phyloP scores from a whole-genome alignment of 23 tunicate species.

The Halocynthia roretzi region DNA sequence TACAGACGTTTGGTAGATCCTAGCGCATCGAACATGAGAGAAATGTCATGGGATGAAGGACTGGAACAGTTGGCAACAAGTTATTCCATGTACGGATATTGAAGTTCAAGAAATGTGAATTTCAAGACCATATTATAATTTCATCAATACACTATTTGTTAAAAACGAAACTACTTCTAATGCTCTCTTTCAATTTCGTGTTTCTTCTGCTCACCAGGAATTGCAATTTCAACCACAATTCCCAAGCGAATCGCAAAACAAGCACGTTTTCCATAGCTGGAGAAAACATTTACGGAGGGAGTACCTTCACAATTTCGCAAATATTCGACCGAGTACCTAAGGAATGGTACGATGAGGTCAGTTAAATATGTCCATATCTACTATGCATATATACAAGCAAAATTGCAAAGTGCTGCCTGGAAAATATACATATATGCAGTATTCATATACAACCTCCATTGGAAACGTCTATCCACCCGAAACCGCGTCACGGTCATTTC shows the following conservation, averaged over 20 bases:
- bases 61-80: conserved; percentile 11
- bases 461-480: too few species aligned
- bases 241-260: neutral
- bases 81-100: conserved; percentile 10
- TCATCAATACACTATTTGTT: neutral
- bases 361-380: neutral
- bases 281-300: conserved; percentile 13
- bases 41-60: conserved; percentile 29
- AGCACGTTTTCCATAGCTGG: neutral
- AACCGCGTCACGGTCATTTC: too few species aligned
- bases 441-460: too few species aligned
- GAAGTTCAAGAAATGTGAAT: neutral
- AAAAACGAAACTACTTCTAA: neutral
- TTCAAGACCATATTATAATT: too few species aligned
- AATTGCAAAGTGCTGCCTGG: neutral
- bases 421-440: neutral
- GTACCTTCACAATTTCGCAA: neutral
- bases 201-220: neutral
- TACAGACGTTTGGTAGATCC: conserved; percentile 19
- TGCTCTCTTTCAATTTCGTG: neutral
- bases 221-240: conserved; percentile 6
- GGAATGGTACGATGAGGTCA: conserved; percentile 23
- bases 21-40: conserved; percentile 20
- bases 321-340: conserved; percentile 6
- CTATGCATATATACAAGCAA: too few species aligned